phyloP scores from a whole-genome alignment of 1,140 invertebrate species.

The Mya arenaria region DNA sequence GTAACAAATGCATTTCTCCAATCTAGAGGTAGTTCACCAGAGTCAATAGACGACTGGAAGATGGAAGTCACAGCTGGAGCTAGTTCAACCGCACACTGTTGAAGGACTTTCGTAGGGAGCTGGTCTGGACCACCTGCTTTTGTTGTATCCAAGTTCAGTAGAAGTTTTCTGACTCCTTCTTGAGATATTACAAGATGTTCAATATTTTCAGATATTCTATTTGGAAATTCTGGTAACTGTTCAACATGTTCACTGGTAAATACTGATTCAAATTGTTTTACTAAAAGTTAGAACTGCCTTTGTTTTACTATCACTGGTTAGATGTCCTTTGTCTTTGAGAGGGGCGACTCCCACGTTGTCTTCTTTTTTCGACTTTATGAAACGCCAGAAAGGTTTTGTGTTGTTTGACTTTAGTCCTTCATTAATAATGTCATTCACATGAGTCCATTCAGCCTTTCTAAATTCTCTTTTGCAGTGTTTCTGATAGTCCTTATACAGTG shows the following conservation, averaged over 20 bases:
- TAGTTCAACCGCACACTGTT: neutral
- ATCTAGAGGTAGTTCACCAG: neutral
- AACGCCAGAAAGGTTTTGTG: slow-evolving; percentile 1
- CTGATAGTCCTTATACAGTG: slow-evolving; percentile 17
- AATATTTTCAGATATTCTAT: neutral
- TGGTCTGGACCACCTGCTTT: slow-evolving; percentile 10
- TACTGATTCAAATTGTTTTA: slow-evolving; percentile 38
- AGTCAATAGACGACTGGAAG: slow-evolving; percentile 10
- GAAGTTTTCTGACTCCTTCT: slow-evolving; percentile 19
- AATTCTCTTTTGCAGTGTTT: neutral
- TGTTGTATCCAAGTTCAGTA: neutral
- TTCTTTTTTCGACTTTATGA: slow-evolving; percentile 3
- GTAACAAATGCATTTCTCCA: slow-evolving; percentile 22
- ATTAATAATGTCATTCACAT: neutral
- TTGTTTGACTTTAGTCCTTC: neutral
- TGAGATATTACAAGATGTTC: neutral
- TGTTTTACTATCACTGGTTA: neutral
- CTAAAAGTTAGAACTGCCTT: neutral
- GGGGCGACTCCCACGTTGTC: neutral
- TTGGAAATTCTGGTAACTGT: neutral
- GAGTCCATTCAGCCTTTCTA: slow-evolving; percentile 10
- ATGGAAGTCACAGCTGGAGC: neutral
- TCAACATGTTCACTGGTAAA: slow-evolving; percentile 7
- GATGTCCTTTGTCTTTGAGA: neutral
- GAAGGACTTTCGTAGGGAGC: neutral